Conservation (phyloP, 2,113 vertebrate species). For the Gadus chalcogrammus region DNA sequence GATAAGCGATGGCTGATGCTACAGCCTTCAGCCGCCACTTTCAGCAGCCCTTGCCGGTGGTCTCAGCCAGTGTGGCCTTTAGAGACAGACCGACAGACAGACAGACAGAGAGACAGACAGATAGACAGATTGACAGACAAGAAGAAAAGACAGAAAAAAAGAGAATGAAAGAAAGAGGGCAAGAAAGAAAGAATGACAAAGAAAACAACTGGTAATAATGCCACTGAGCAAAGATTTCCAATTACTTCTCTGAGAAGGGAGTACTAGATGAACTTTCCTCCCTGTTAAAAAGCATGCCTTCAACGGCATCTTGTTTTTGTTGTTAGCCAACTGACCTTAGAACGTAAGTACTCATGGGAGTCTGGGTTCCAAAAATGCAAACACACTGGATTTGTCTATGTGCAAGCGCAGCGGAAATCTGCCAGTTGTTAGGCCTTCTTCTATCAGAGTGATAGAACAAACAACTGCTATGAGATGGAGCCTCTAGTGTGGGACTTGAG, state of each 20-base stretch:
- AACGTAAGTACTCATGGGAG: conserved; percentile 20
- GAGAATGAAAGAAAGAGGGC: not conserved
- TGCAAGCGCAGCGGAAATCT: not conserved
- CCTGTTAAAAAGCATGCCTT: not conserved
- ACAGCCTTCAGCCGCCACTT: not conserved
- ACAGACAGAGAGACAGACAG: not conserved
- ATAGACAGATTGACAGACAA: not conserved
- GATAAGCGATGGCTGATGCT: not conserved
- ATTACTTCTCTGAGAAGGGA: not conserved
- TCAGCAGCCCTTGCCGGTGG: not conserved
- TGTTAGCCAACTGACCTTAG: conserved; percentile 20
- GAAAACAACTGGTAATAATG: not conserved
- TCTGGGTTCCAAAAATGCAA: conserved; percentile 26
- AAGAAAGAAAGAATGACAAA: not conserved
- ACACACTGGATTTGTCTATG: conserved; percentile 5
- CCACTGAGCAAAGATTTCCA: too few relatives aligned
- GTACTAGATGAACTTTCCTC: conserved; percentile 8
- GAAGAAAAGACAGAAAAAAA: not conserved
- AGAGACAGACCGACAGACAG: not conserved
- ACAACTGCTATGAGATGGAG: not conserved
- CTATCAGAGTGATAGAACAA: not conserved
- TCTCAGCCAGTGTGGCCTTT: not conserved
- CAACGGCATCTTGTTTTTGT: conserved; percentile 15
- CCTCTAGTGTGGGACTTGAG: not conserved
- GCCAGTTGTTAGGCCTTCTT: not conserved